Conservation (phyloP, 2,888 invertebrate genomes). For the Ormyrus thymus region DNA sequence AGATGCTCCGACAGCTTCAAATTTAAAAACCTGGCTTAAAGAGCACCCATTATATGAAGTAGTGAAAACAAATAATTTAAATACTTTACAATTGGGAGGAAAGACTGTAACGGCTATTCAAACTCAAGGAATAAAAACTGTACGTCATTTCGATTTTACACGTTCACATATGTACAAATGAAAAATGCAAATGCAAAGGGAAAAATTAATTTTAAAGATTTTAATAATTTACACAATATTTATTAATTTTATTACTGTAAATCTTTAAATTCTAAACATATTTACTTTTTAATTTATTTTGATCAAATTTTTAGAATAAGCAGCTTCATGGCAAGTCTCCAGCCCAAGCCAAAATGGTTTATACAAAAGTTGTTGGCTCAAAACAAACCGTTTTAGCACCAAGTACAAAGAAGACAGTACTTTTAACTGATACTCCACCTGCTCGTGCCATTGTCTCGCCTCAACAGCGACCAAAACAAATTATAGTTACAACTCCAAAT, state of each 20-base stretch:
- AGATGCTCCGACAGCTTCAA: conserved; percentile 88
- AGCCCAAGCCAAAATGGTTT: conserved; percentile 68
- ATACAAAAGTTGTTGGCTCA: conserved; percentile 67
- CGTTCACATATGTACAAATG: conserved; percentile 20
- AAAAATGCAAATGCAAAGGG: conserved; percentile 32
- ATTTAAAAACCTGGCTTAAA: conserved; percentile 88
- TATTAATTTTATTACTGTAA: conserved; percentile 13
- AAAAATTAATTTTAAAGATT: conserved; percentile 45
- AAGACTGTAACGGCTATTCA: conserved; percentile 67
- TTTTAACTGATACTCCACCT: conserved; percentile 61
- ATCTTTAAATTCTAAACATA: conserved; percentile 38
- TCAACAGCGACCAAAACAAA: conserved; percentile 60
- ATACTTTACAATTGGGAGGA: conserved; percentile 65
- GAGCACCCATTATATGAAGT: conserved; percentile 93
- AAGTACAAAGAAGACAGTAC: conserved; percentile 68
- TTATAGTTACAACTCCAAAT: conserved; percentile 52
- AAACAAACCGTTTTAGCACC: conserved; percentile 69
- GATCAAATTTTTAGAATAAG: conserved; percentile 50
- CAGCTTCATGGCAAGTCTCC: conserved; percentile 57
- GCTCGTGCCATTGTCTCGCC: conserved; percentile 49
- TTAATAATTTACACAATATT: conserved; percentile 20
- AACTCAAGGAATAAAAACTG: conserved; percentile 58
- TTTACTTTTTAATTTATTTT: conserved; percentile 29
- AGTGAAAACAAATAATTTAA: conserved; percentile 78
- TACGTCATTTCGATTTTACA: conserved; percentile 49